Conservation (phyloP, 2,113 vertebrate species). For the Leucosticte australis region DNA sequence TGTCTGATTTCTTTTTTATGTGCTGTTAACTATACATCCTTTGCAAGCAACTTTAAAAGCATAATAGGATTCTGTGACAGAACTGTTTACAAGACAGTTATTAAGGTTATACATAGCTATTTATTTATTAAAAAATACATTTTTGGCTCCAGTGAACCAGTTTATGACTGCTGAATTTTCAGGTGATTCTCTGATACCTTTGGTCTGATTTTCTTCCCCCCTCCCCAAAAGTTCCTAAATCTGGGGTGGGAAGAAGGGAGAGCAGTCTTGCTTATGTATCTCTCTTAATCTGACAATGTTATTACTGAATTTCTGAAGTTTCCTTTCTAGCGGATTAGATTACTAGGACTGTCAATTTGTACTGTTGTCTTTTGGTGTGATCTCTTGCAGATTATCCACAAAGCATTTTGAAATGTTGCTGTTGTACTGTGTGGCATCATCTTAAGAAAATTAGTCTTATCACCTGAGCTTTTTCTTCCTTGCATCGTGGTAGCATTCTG, state of each 20-base stretch:
- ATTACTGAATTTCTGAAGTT: not conserved
- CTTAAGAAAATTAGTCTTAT: not conserved
- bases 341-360: not conserved
- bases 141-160: not conserved
- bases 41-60: not conserved
- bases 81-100: not conserved
- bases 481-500: not conserved
- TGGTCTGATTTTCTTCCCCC: not conserved
- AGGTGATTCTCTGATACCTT: not conserved
- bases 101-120: not conserved
- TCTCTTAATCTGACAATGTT: not conserved
- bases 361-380: not conserved
- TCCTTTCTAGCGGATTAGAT: not conserved
- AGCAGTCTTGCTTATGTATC: not conserved
- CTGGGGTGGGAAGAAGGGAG: accelerated
- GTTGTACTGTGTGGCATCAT: not conserved
- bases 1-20: not conserved
- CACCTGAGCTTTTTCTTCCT: not conserved
- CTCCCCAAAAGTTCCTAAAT: not conserved
- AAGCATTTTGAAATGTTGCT: not conserved
- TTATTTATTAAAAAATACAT: not conserved
- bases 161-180: not conserved
- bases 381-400: not conserved
- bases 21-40: not conserved
- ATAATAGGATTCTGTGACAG: not conserved